phyloP scores from a whole-genome alignment of 2,113 vertebrate species.

The Oncorhynchus nerka region DNA sequence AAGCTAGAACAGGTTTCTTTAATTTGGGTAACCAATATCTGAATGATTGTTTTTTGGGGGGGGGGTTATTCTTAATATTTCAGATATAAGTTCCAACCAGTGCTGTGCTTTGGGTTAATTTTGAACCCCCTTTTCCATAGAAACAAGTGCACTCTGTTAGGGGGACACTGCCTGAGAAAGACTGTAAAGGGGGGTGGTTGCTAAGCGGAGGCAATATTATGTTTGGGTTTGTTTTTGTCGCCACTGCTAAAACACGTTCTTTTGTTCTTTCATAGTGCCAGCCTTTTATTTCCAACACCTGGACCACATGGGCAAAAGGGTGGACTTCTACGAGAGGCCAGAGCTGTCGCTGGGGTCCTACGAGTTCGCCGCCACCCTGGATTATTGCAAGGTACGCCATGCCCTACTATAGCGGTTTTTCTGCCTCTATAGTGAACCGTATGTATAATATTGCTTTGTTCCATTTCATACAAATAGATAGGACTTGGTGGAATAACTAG shows the following conservation, averaged over 20 bases:
- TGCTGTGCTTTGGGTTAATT: background rate
- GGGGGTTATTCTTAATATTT: background rate
- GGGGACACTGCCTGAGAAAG: no score
- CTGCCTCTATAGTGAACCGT: background rate
- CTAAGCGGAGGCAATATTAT: background rate
- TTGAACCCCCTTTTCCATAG: background rate
- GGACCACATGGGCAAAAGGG: conserved; percentile 86
- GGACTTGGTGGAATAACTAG: no score
- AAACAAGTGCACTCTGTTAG: no score
- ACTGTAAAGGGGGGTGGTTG: no score
- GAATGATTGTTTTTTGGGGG: background rate
- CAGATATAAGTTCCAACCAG: background rate
- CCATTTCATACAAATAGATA: background rate
- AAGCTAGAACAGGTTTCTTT: background rate
- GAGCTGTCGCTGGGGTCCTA: conserved; percentile 96
- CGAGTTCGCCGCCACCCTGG: conserved; percentile 85
- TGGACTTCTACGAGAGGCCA: conserved; percentile 88
- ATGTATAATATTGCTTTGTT: background rate
- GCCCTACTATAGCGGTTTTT: no score
- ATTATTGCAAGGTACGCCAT: conserved; percentile 89
- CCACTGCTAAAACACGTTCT: background rate
- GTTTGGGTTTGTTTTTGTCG: background rate
- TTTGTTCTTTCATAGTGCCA: conserved; percentile 74
- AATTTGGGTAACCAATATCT: background rate
- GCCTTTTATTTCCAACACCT: conserved; percentile 93